These are phyloP conservation scores for Dusona sp. DNA, from an alignment of 2,888 invertebrate species.

Conservation along the genomic window DNA sequence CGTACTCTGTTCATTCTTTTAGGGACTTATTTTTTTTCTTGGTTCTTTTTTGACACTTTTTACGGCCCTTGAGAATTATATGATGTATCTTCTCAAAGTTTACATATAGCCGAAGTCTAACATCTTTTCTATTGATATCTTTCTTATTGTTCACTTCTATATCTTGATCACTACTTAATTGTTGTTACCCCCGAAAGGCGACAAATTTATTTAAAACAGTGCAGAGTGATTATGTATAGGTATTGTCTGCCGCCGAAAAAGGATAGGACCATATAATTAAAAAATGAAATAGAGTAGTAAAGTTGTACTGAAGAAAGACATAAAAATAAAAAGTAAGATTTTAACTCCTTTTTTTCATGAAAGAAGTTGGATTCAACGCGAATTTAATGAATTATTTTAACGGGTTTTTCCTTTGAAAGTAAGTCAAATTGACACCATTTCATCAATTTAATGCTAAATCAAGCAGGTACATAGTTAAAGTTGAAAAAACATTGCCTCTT, in stretches of 20 bases:
- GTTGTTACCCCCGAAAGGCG: too few relatives aligned
- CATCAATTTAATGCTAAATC: background rate
- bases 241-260: too few relatives aligned
- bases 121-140: too few relatives aligned
- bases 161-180: too few relatives aligned
- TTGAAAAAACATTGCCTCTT: background rate
- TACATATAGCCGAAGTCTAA: background rate
- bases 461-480: background rate
- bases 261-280: too few relatives aligned
- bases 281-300: too few relatives aligned
- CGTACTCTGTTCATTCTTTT: conserved; percentile 25
- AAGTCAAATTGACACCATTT: background rate
- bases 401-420: background rate
- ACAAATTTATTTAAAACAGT: too few relatives aligned
- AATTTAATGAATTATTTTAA: background rate
- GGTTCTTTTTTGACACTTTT: conserved; percentile 4
- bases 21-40: conserved; percentile 17
- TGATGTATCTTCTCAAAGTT: background rate
- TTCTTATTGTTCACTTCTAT: too few relatives aligned
- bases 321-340: background rate
- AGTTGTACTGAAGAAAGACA: background rate
- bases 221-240: too few relatives aligned
- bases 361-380: too few relatives aligned
- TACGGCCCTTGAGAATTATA: background rate
- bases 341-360: background rate